These are phyloP conservation scores for Paradoxurus hermaphroditus DNA, from an alignment of 2,113 vertebrate species.

Conservation along the genomic window DNA sequence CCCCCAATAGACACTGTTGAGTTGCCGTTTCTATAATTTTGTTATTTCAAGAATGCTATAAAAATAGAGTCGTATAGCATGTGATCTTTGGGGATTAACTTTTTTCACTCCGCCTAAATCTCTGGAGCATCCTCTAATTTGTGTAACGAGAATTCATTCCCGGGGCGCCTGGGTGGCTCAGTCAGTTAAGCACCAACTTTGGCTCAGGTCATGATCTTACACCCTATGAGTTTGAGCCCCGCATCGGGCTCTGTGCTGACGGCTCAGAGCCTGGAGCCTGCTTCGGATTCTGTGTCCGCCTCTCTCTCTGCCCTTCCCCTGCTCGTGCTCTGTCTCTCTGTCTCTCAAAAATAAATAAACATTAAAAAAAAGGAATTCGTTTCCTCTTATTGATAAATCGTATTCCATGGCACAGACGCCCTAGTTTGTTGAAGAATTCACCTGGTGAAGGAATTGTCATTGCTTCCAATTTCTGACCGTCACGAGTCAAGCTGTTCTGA, in stretches of 20 bases:
- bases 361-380: no score
- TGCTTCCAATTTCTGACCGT: not conserved
- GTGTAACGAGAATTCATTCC: not conserved
- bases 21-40: not conserved
- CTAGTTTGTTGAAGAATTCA: not conserved
- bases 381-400: not conserved
- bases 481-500: not conserved
- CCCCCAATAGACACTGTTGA: not conserved
- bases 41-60: not conserved
- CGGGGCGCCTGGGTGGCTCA: no score
- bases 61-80: not conserved
- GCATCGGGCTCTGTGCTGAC: no score
- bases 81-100: not conserved
- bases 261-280: no score
- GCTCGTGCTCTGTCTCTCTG: no score
- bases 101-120: not conserved
- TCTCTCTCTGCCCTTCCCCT: no score
- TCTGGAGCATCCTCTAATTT: not conserved
- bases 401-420: not conserved
- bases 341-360: no score
- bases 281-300: no score
- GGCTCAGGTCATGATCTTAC: no score
- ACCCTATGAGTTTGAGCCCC: no score
- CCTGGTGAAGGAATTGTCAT: not conserved
- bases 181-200: no score